Evolutionary conservation across 2,113 vertebrate species (phyloP), one percentile per base, ranked within the genome.

Genomic region (Illadopsis cleaveri): DNA sequence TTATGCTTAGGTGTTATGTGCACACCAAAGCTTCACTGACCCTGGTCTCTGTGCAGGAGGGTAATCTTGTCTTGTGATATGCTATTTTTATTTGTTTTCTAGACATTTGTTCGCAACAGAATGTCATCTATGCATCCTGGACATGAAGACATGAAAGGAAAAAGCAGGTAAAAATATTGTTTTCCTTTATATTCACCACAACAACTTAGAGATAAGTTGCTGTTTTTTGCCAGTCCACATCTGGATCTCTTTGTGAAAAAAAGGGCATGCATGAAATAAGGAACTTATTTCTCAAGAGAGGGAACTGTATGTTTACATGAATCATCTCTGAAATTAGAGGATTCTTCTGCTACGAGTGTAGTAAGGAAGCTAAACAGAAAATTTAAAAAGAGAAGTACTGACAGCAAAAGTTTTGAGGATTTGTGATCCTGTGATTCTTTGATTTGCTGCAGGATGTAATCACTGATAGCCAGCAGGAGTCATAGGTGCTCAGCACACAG

Each of bases 201-300:
- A 73, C 51, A 78, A 31, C 35, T 61, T 33, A 51, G 61, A 80
- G 69, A 35, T 57, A 48, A 47, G 19, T 62, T 82, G 21, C 40
- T 86, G 19, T 84, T 47, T 61, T 65, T 93, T 89, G 47, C 24
- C 21, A 38, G 19, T 50, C 38, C 47, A 66, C 38, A 73, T 82
- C 62, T 92, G 87, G 65, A 69, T 91, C 70, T 64, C 21, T 50
- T 56, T 48, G 17, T 50, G 54, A 47, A 57, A 69, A 61, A 76
- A 79, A 45, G 30, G 20, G 35, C 42, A 61, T 31, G 27, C 6
- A 12, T 37, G 44, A 94, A 95, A 94, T 68, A 57, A 88, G 90
- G 95, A 96, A 95, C 79, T 88, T 62, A 19, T 28, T 86, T 91
- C 47, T 68, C 56, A 75, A 71, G 47, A 94, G 93, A 90, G 7